phyloP scores from a whole-genome alignment of 2,888 invertebrate species.

The Drosophila neonasuta region DNA sequence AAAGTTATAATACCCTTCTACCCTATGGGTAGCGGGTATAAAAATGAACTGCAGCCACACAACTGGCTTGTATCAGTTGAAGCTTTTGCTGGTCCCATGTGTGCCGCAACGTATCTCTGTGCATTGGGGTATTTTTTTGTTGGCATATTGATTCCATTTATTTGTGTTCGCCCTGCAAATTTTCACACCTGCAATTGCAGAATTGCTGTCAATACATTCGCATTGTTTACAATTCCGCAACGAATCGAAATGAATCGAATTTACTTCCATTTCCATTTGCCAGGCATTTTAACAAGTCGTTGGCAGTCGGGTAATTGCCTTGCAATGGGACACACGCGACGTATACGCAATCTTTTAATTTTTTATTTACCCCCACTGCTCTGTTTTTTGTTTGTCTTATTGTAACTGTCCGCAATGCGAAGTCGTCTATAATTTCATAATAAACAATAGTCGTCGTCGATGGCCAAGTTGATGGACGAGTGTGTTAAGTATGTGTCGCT shows the following conservation, averaged over 20 bases:
- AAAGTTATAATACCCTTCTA: too few species aligned
- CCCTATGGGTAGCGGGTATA: too few species aligned
- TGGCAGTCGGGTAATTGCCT: constrained; percentile 31
- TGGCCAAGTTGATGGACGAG: constrained; percentile 56
- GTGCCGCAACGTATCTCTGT: constrained; percentile 24
- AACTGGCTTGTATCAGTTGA: constrained; percentile 59
- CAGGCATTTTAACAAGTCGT: constrained; percentile 26
- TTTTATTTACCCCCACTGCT: constrained; percentile 2
- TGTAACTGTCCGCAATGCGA: constrained; percentile 34
- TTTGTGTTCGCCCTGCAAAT: constrained; percentile 25
- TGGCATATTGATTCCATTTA: constrained; percentile 34
- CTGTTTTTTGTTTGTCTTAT: constrained; percentile 3
- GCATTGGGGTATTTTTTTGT: constrained; percentile 17
- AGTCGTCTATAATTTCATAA: constrained; percentile 44
- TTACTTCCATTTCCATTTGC: constrained; percentile 12
- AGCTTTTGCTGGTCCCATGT: constrained; percentile 10
- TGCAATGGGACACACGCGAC: constrained; percentile 35
- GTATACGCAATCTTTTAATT: constrained; percentile 55
- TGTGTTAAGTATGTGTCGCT: constrained; percentile 10
- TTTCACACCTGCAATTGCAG: constrained; percentile 62
- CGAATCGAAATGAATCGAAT: constrained; percentile 16
- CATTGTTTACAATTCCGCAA: constrained; percentile 45
- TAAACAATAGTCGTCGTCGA: constrained; percentile 31
- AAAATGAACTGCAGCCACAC: constrained; percentile 34
- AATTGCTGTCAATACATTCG: constrained; percentile 28